These are phyloP conservation scores for Turnix velox DNA, from an alignment of 2,113 vertebrate species.

Conservation along the genomic window DNA sequence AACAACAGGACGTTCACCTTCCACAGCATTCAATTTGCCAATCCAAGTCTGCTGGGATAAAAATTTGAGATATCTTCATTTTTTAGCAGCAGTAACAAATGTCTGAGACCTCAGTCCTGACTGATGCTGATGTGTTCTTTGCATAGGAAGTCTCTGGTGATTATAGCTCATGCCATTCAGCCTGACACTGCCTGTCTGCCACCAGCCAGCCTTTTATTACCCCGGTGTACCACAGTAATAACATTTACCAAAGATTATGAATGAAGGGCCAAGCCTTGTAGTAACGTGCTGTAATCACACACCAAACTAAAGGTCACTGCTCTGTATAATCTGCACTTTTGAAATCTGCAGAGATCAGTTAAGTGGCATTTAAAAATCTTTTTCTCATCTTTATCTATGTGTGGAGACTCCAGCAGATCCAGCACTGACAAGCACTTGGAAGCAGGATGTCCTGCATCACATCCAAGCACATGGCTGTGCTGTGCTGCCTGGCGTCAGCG, in stretches of 20 bases:
- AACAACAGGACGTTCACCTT: fast-evolving
- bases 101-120: neutral
- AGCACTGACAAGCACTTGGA: fast-evolving
- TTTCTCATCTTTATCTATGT: fast-evolving
- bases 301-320: neutral
- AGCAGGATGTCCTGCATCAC: neutral
- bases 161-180: neutral
- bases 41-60: neutral
- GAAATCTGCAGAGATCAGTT: neutral
- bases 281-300: neutral
- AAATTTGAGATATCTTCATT: neutral
- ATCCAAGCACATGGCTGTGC: fast-evolving
- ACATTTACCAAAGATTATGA: neutral
- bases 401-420: neutral
- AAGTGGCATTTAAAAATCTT: neutral
- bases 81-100: neutral
- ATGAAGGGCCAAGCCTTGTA: neutral
- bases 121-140: neutral
- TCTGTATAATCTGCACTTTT: neutral
- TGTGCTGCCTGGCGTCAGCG: fast-evolving
- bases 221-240: neutral
- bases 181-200: neutral
- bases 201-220: neutral
- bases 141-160: neutral
- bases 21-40: neutral